Base-by-base conservation (phyloP, 1,140 invertebrate species). In the Zelostemma sp. region DNA sequence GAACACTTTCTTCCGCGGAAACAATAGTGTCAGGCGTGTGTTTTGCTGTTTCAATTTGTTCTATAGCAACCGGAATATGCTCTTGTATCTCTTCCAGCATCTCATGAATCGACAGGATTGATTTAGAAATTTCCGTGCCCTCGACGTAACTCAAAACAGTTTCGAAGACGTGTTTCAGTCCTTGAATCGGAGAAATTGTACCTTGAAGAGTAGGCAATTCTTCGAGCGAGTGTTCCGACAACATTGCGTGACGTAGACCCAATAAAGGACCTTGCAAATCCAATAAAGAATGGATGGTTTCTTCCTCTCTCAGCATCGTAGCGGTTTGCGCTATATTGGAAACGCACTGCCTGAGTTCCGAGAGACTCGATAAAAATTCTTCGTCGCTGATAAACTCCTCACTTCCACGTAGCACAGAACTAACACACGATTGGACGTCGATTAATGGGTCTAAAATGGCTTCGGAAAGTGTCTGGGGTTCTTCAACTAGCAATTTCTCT, bases 371-470 rank as follows among this genome's bases (percentile, higher is more conserved):
- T 2, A 72, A 16, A 9, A 84, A 56, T 40, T 75, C 58, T 6
- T 71, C 18, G 0, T 70, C 53, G 15, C 53, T 48, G 5, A 46
- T 50, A 0, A 51, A 31, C 9, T 64, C 62, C 33, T 83, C 77
- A n/a, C 69, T 65, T 21, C 74, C 72, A n/a, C 72, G 58, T 15
- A 84, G 56, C 14, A 77, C 70, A 1, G 62, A 51, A 63, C 74
- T 83, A 1, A 85, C 53, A 6, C 66, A 65, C 0, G 75, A 72
- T 43, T 85, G 82, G 3, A 80, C 71, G 43, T 83, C 77, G 14
- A 82, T 80, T 9, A 84, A 45, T 21, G 75, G 66, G 63, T 85
- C 82, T 6, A 83, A 43, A 58, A 85, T 78, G 16, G 72, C 66
- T 19, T 83, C 79, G 0, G 77, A 46, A 1, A 83, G 55, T 38